These are phyloP conservation scores for Megalopta genalis DNA, from an alignment of 1,140 invertebrate species.

Conservation along the genomic window DNA sequence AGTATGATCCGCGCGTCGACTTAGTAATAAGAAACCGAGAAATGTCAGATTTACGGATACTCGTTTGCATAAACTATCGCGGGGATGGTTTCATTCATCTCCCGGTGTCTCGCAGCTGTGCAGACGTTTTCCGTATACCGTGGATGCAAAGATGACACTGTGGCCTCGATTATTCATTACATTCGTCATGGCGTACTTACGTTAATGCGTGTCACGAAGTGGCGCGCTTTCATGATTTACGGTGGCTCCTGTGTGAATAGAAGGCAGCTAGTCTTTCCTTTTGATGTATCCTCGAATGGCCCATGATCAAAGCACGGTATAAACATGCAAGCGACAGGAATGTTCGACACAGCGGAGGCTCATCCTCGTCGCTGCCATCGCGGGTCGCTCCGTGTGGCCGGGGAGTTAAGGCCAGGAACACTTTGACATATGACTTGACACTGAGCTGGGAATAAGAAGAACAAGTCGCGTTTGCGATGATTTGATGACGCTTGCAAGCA, in stretches of 20 bases:
- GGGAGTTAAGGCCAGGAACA: slow-evolving; percentile 24
- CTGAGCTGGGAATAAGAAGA: slow-evolving; percentile 34
- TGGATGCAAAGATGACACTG: slow-evolving; percentile 13
- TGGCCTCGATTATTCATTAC: slow-evolving; percentile 30
- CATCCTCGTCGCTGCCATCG: slow-evolving; percentile 1
- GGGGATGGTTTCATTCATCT: background rate
- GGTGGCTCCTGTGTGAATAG: slow-evolving; percentile 22
- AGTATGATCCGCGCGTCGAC: background rate
- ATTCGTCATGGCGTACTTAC: slow-evolving; percentile 27
- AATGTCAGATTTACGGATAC: background rate
- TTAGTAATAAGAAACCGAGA: background rate
- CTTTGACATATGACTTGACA: slow-evolving; percentile 37
- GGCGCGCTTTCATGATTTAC: slow-evolving; percentile 40
- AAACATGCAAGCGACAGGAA: slow-evolving; percentile 33
- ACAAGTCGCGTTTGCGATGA: slow-evolving; percentile 6
- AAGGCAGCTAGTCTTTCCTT: slow-evolving; percentile 18
- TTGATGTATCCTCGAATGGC: slow-evolving; percentile 20
- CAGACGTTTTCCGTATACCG: background rate
- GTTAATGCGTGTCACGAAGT: slow-evolving; percentile 28
- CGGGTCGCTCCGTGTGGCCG: background rate
- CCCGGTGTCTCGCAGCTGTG: background rate
- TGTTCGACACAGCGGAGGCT: slow-evolving; percentile 14
- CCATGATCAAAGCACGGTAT: slow-evolving; percentile 29
- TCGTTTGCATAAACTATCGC: background rate
- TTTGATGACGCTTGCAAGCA: slow-evolving; percentile 14